phyloP scores from a whole-genome alignment of 2,797 vertebrate genomes.

The Sitta carolinensis region DNA sequence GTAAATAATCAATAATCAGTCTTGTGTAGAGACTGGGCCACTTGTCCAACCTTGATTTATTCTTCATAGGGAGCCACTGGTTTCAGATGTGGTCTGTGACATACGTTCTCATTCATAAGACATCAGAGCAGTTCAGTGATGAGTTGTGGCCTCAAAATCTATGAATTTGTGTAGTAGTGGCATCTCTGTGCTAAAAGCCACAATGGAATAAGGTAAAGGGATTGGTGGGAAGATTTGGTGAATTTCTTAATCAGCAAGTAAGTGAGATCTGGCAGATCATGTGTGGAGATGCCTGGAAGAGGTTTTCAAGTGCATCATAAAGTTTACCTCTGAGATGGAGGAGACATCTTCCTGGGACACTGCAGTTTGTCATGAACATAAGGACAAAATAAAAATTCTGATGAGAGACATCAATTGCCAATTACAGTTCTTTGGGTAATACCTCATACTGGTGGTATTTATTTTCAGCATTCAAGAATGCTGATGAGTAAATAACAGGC shows the following conservation, averaged over 20 bases:
- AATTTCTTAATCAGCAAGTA: neutral
- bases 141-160: neutral
- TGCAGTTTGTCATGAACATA: neutral
- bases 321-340: neutral
- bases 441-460: neutral
- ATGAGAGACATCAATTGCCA: neutral
- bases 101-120: neutral
- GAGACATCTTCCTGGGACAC: neutral
- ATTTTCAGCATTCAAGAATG: neutral
- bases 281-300: neutral
- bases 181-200: neutral
- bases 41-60: neutral
- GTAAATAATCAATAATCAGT: too few species aligned
- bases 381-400: neutral
- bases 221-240: neutral
- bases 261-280: neutral
- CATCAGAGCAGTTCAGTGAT: neutral
- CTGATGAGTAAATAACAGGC: neutral
- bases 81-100: neutral
- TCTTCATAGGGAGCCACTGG: neutral
- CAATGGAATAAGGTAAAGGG: neutral
- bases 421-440: neutral
- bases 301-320: neutral
- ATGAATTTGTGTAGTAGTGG: neutral
- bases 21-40: neutral